Evolutionary conservation across 2,113 vertebrate genomes (phyloP), one percentile per base, ranked within the genome.

Genomic region (Coptodon bakossiorum): DNA sequence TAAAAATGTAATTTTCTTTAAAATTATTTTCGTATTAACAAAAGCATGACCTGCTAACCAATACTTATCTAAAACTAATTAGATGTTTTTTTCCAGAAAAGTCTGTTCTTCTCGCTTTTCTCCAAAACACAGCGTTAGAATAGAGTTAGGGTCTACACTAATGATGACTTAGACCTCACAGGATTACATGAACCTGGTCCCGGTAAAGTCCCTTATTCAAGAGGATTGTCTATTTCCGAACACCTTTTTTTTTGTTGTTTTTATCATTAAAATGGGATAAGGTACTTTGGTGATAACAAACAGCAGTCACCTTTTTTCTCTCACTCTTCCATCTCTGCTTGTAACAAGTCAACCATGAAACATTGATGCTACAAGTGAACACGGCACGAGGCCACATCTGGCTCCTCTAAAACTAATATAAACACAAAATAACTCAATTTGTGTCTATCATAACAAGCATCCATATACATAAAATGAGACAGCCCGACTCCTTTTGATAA

Each of bases 351-450:
- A 83, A 73, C 73, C 54, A 80, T 87, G 83, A 81, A 92, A 61
- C 71, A 85, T 56, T 82, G 85, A 48, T 78, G 87, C 88, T 85
- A 63, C 57, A 54, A 78, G 24, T 53, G 76, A 89, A 43, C 61
- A 66, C 22, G 24, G 76, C 80, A 84, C 9, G 34, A 81, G 84
- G 87, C 81, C 93, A 92, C 90, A 94, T 90, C 92, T 93, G 86
- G 87, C 86, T 43, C 36, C 5, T 9, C 78, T 88, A 81, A 90
- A 85, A 86, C 36, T 89, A 84, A 89, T 89, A 88, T 48, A 82
- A 88, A 91, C 78, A 86, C 78, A 82, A 31, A 50, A 54, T 24
- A 73, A 86, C 61, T 87, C 54, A 40, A 91, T 90, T 85, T 73
- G 29, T 85, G 59, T 61, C 68, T 36, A 38, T 91, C 40, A 53